Evolutionary conservation across 1,140 invertebrate species (phyloP).

Genomic region (Lethrus apterus): DNA sequence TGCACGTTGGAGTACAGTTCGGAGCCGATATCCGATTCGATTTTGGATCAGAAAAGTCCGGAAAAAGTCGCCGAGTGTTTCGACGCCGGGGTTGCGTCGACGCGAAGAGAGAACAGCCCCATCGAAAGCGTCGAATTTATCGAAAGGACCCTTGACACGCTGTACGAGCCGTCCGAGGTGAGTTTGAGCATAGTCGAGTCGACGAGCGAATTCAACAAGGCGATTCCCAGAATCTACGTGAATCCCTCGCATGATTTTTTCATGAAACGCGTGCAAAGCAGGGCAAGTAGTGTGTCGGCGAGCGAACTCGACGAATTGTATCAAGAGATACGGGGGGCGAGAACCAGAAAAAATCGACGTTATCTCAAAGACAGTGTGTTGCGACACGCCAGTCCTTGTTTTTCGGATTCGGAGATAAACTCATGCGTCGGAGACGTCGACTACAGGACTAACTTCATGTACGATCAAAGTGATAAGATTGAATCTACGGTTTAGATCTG

Average conservation of each 20-base stretch:
- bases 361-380: constrained; percentile 11
- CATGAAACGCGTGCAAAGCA: constrained; percentile 26
- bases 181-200: constrained; percentile 31
- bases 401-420: constrained; percentile 37
- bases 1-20: constrained; percentile 64
- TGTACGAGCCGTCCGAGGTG: constrained; percentile 16
- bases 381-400: constrained; percentile 26
- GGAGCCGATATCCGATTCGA: constrained; percentile 62
- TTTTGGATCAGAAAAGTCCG: constrained; percentile 47
- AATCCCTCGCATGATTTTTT: constrained; percentile 28
- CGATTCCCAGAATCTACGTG: constrained; percentile 26
- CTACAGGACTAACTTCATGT: constrained; percentile 7
- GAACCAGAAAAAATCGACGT: constrained; percentile 2
- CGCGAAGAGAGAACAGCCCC: not conserved
- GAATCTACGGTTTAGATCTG: too few species aligned
- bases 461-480: too few species aligned
- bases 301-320: constrained; percentile 52
- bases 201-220: constrained; percentile 36
- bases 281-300: constrained; percentile 40
- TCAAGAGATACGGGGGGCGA: constrained; percentile 45
- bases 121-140: not conserved
- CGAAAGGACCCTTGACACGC: not conserved
- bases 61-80: constrained; percentile 14
- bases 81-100: not conserved
- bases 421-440: constrained; percentile 24